These are phyloP conservation scores for Pterocles burchelli DNA, from an alignment of 2,113 vertebrate genomes.

Conservation along the genomic window DNA sequence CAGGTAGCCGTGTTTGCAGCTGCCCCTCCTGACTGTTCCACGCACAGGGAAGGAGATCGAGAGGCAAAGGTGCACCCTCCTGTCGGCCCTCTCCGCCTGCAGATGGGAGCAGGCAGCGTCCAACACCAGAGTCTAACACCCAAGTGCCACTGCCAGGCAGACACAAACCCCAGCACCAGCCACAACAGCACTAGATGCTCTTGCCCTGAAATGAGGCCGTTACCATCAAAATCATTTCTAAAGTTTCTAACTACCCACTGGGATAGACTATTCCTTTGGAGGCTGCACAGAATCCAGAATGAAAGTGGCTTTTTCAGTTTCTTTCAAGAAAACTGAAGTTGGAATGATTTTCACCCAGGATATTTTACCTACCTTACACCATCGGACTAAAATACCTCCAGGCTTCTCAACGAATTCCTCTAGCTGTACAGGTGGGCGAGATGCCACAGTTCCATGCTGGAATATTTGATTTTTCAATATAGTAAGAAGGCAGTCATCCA, in stretches of 20 bases:
- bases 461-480: constrained; percentile 86
- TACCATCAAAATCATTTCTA: not conserved
- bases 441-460: constrained; percentile 88
- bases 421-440: constrained; percentile 93
- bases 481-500: constrained; percentile 91
- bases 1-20: not conserved
- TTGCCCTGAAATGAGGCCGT: not conserved
- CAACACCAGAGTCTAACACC: not conserved
- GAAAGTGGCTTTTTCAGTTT: not conserved
- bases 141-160: not conserved
- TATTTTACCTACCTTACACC: constrained; percentile 89
- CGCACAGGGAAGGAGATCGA: too few species aligned
- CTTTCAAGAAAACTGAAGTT: not conserved
- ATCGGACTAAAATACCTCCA: constrained; percentile 91
- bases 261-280: not conserved
- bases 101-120: not conserved
- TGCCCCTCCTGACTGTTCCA: not conserved
- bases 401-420: constrained; percentile 94
- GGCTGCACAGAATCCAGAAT: not conserved
- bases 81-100: not conserved
- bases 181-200: not conserved
- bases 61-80: too few species aligned
- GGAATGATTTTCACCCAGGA: not conserved
- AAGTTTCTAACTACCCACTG: not conserved
- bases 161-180: not conserved